Base-by-base conservation (phyloP, 2,888 invertebrate genomes). In the Cetonia aurata region DNA sequence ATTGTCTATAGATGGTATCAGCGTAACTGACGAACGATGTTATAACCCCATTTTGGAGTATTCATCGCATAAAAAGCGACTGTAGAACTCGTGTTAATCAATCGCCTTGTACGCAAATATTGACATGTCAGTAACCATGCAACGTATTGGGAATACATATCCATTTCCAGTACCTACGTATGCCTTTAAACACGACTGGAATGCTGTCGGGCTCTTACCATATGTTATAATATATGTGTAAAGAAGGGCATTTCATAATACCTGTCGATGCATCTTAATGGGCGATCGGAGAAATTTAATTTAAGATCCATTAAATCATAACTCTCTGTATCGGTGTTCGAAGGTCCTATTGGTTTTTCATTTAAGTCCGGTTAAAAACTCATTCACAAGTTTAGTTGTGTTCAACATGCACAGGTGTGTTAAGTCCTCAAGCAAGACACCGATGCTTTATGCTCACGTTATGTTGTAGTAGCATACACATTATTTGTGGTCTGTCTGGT, bases 241-340 rank as follows among this genome's bases (percentile, higher is more conserved):
- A 4, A 13, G 31, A 31, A 60, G 46, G 46, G 44, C 12, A 65
- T 65, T 65, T 50, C 48, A 50, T 57, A 68, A 68, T 68, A 56
- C 37, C 46, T 68, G 68, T 50, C 68, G 46, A 46, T 68, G 57
- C 68, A 53, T 50, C 57, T 46, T 68, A 68, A 68, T 68, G 31
- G 50, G 44, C 46, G 48, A 50, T 48, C 44, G 17, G 37, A 48
- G 48, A 68, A 68, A 57, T 68, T 57, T 66, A 66, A 66, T 66
- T 66, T 68, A 68, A 46, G 46, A 46, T 50, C 57, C 46, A 37
- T 68, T 56, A 67, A 68, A 68, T 68, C 57, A 68, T 67, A 46
- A 55, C 15, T 41, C 41, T 19, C n/a, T 55, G 15, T 15, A 53
- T 50, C 17, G 44, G 56, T 33, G 15, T 57, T 44, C 19, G 44